A percentile compares a stretch with the other conserved stretches of the same genome.
Conservation (phyloP, 1,140 invertebrate species). For the Adoxophyes honmai region DNA sequence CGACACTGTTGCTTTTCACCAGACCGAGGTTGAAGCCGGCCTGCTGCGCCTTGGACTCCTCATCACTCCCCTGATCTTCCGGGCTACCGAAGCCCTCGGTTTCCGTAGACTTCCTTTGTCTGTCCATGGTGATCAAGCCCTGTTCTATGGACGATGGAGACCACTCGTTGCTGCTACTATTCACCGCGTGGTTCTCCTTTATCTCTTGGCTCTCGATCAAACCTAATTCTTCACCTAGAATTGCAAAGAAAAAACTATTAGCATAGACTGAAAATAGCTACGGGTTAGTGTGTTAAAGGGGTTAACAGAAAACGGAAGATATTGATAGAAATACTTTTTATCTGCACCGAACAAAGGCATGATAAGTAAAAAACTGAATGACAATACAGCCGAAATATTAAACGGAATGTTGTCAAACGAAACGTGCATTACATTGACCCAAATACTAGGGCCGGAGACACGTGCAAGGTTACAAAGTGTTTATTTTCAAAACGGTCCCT, state of each 20-base stretch:
- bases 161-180: slow-evolving; percentile 65
- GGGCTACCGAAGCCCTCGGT: slow-evolving; percentile 44
- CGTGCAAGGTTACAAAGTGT: slow-evolving; percentile 62
- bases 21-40: slow-evolving; percentile 61
- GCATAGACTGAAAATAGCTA: not conserved
- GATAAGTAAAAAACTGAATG: not conserved
- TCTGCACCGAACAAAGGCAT: not conserved
- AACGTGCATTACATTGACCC: slow-evolving; percentile 67
- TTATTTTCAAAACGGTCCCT: slow-evolving; percentile 69
- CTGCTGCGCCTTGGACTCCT: slow-evolving; percentile 45
- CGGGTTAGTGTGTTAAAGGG: not conserved
- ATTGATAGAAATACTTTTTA: not conserved
- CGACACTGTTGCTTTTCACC: slow-evolving; percentile 79
- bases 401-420: slow-evolving; percentile 45
- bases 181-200: slow-evolving; percentile 54
- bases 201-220: slow-evolving; percentile 69
- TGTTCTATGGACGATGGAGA: slow-evolving; percentile 57
- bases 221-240: slow-evolving; percentile 68
- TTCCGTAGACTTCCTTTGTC: slow-evolving; percentile 58
- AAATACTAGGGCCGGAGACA: slow-evolving; percentile 59
- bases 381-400: slow-evolving; percentile 3
- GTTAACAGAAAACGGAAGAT: not conserved
- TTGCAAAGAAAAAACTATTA: slow-evolving; percentile 15
- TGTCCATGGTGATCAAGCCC: slow-evolving; percentile 53
- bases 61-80: slow-evolving; percentile 46